Percentiles rank a stretch among this genome's conserved stretches.
phyloP scores from a whole-genome alignment of 1,140 invertebrate genomes.

The Trachymyrmex cornetzi region DNA sequence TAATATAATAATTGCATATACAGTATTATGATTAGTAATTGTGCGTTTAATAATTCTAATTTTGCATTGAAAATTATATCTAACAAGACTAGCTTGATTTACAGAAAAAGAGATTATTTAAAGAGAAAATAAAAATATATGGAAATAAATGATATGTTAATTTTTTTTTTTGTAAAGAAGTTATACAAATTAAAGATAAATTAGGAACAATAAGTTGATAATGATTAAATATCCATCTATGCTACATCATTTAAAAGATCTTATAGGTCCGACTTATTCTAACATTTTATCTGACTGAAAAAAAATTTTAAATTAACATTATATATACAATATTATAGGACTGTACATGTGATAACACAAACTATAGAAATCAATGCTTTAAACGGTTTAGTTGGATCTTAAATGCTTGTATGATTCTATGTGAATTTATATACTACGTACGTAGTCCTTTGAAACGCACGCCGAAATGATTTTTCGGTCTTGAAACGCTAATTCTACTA shows the following conservation, averaged over 20 bases:
- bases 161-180: background rate
- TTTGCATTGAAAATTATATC: conserved; percentile 18
- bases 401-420: too few relatives aligned
- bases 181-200: conserved; percentile 9
- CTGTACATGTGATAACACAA: too few relatives aligned
- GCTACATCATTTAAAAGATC: background rate
- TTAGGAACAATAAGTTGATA: background rate
- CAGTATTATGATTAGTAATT: conserved; percentile 18
- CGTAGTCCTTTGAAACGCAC: too few relatives aligned
- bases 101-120: background rate
- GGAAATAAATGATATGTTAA: background rate
- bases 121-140: background rate
- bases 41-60: conserved; percentile 36
- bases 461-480: too few relatives aligned
- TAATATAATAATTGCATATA: conserved; percentile 8
- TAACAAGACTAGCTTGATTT: conserved; percentile 31
- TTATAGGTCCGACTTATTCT: background rate
- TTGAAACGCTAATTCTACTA: too few relatives aligned
- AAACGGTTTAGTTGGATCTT: too few relatives aligned
- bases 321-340: background rate
- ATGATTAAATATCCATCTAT: background rate
- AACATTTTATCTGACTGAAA: background rate
- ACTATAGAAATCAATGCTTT: too few relatives aligned
- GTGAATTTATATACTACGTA: too few relatives aligned
- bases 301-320: background rate